Conservation (phyloP, 2,113 vertebrate genomes). For the Cephalopholis sonnerati region DNA sequence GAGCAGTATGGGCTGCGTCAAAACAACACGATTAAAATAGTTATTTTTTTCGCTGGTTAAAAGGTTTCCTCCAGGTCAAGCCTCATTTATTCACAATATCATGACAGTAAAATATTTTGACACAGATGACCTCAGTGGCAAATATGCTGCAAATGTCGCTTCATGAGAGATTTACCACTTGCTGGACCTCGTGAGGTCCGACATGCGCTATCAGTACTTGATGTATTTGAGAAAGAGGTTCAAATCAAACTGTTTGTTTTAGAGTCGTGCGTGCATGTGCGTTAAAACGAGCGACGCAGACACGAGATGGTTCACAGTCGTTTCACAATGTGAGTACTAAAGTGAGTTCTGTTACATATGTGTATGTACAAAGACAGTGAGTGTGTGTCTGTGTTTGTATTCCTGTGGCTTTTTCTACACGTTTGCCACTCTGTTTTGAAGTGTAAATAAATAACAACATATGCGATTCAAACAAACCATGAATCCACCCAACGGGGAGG, state of each 20-base stretch:
- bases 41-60: constrained; percentile 56
- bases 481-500: constrained; percentile 39
- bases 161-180: constrained; percentile 16
- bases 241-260: constrained; percentile 51
- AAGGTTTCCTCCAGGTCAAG: constrained; percentile 51
- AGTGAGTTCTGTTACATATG: constrained; percentile 64
- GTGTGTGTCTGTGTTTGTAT: constrained; percentile 62
- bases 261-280: constrained; percentile 64
- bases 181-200: constrained; percentile 32
- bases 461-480: constrained; percentile 78
- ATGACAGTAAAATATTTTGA: constrained; percentile 50
- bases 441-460: constrained; percentile 74
- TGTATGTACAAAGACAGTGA: constrained; percentile 71
- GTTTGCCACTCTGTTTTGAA: constrained; percentile 54
- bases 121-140: constrained; percentile 42
- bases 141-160: constrained; percentile 21
- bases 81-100: constrained; percentile 48
- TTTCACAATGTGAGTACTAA: constrained; percentile 78
- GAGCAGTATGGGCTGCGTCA: constrained; percentile 43
- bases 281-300: constrained; percentile 71
- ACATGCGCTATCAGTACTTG: constrained; percentile 58
- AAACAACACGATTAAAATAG: constrained; percentile 43
- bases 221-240: constrained; percentile 28
- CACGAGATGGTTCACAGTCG: constrained; percentile 70
- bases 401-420: constrained; percentile 59